phyloP scores from a whole-genome alignment of 1,140 invertebrate species.

The Drosophila erecta region DNA sequence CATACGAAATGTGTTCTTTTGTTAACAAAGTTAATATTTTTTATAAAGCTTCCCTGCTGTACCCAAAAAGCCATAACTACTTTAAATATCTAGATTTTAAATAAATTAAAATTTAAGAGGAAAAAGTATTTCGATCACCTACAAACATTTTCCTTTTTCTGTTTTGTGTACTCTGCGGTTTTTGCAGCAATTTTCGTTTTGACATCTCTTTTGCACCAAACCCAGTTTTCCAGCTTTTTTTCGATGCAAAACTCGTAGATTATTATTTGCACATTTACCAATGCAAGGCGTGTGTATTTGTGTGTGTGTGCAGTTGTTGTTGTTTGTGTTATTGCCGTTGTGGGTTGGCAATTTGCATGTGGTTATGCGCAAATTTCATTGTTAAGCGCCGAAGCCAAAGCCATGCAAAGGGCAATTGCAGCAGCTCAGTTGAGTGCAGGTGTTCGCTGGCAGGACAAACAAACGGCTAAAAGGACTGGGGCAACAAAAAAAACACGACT shows the following conservation, averaged over 20 bases:
- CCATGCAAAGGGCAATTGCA: slow-evolving; percentile 52
- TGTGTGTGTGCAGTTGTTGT: slow-evolving; percentile 21
- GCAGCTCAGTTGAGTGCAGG: slow-evolving; percentile 29
- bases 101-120: neutral
- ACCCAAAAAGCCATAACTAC: neutral
- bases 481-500: slow-evolving; percentile 4
- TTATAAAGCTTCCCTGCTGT: too few relatives aligned
- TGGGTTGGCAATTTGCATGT: slow-evolving; percentile 81
- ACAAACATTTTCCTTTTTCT: slow-evolving; percentile 16
- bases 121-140: neutral
- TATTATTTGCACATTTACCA: slow-evolving; percentile 77
- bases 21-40: too few relatives aligned
- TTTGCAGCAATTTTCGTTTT: slow-evolving; percentile 68
- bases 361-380: slow-evolving; percentile 83
- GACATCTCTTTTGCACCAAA: slow-evolving; percentile 58
- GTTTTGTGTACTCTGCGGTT: slow-evolving; percentile 51
- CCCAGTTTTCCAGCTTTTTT: slow-evolving; percentile 30
- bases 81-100: neutral
- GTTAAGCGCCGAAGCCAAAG: slow-evolving; percentile 76
- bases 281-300: slow-evolving; percentile 25
- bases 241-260: slow-evolving; percentile 63
- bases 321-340: slow-evolving; percentile 40
- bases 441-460: slow-evolving; percentile 34
- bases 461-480: slow-evolving; percentile 27
- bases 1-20: too few relatives aligned